Conservation (phyloP, 2,797 vertebrate genomes). For the Mus minutoides region DNA sequence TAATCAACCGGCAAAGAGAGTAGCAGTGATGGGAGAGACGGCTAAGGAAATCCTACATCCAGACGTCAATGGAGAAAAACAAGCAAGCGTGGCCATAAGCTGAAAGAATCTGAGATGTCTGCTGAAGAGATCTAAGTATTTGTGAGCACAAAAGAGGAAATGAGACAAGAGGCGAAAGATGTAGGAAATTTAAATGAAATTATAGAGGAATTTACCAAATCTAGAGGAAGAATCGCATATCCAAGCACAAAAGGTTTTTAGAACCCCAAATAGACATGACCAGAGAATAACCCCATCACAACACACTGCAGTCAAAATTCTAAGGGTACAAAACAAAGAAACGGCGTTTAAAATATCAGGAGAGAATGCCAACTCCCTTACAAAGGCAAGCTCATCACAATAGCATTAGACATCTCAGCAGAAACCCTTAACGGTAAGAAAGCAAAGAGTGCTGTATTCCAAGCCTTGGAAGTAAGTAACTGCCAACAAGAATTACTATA, state of each 20-base stretch:
- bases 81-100: neutral
- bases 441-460: neutral
- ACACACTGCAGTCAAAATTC: neutral
- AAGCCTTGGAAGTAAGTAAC: neutral
- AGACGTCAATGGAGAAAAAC: neutral
- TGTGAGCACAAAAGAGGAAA: neutral
- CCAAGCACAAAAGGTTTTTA: neutral
- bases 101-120: neutral
- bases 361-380: neutral
- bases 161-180: neutral
- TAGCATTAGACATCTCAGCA: neutral
- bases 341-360: neutral
- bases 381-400: conserved; percentile 5
- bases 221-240: neutral
- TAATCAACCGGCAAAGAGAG: neutral
- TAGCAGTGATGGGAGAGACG: too few relatives aligned
- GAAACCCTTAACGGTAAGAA: neutral
- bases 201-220: neutral
- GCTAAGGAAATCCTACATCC: neutral
- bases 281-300: neutral
- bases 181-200: neutral
- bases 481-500: neutral
- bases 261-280: conserved; percentile 25
- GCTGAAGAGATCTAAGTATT: neutral
- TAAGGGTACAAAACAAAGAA: neutral